Conservation (phyloP, 2,888 invertebrate genomes). For the Nematopogon swammerdamellus region DNA sequence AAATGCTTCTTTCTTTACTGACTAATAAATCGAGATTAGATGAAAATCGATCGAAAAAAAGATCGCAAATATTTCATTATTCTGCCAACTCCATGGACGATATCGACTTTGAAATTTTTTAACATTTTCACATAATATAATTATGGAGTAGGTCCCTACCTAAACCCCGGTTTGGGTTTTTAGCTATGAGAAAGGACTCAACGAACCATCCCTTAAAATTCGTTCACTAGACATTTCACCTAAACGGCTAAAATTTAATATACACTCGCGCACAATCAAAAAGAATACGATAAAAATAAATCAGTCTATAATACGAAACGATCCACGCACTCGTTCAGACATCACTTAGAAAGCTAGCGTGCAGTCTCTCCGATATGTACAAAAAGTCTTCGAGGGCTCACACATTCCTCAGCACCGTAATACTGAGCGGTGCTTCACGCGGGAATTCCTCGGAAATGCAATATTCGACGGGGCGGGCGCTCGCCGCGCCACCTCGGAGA, state of each 20-base stretch:
- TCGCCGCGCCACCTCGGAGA: slow-evolving; percentile 1
- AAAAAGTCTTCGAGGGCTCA: neutral
- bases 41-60: too few relatives aligned
- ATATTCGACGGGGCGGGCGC: slow-evolving; percentile 1
- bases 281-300: slow-evolving; percentile 30
- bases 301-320: slow-evolving; percentile 48
- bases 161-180: too few relatives aligned
- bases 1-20: too few relatives aligned
- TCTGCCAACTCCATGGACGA: too few relatives aligned
- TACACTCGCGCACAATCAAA: neutral
- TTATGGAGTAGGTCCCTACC: too few relatives aligned
- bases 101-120: too few relatives aligned
- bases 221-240: too few relatives aligned
- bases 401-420: neutral
- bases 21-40: too few relatives aligned
- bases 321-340: slow-evolving; percentile 20
- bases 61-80: too few relatives aligned
- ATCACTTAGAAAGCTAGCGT: slow-evolving; percentile 35
- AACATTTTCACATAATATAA: too few relatives aligned
- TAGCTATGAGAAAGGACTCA: too few relatives aligned
- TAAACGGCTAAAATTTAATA: neutral
- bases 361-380: slow-evolving; percentile 29
- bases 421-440: neutral
- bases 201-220: too few relatives aligned
- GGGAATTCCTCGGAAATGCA: neutral